Evolutionary conservation across 1,140 invertebrate genomes (phyloP).

Genomic region (Steinernema feltiae): DNA sequence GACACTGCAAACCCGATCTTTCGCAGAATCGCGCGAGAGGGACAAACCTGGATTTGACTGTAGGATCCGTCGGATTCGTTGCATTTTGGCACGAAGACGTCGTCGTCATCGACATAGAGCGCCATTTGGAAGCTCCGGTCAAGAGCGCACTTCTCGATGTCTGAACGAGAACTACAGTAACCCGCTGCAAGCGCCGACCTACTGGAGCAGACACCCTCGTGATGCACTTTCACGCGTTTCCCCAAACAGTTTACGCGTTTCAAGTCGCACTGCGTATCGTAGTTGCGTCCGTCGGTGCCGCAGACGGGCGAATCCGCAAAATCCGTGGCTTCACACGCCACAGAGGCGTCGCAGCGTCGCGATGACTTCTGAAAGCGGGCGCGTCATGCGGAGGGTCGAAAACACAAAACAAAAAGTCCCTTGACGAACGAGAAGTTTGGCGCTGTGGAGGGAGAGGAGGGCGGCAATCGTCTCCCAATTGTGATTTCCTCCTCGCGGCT

Average conservation of each 20-base stretch:
- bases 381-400: too few relatives aligned
- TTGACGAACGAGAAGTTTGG: too few relatives aligned
- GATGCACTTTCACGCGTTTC: conserved; percentile 67
- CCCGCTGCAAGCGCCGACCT: conserved; percentile 39
- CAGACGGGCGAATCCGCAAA: conserved; percentile 66
- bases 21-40: too few relatives aligned
- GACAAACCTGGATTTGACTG: conserved; percentile 67
- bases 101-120: neutral
- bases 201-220: conserved; percentile 70
- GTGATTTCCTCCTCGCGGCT: too few relatives aligned
- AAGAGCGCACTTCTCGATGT: neutral
- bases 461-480: too few relatives aligned
- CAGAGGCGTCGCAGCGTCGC: neutral
- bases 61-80: conserved; percentile 71
- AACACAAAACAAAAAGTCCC: too few relatives aligned
- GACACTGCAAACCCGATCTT: conserved; percentile 76
- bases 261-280: conserved; percentile 71
- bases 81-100: conserved; percentile 66
- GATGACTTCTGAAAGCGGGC: neutral
- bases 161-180: neutral
- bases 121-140: neutral
- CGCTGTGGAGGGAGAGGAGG: too few relatives aligned
- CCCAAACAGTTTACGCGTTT: conserved; percentile 70
- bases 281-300: conserved; percentile 73
- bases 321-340: conserved; percentile 14